These are phyloP conservation scores for Rhea pennata DNA, from an alignment of 2,113 vertebrate genomes.

Conservation along the genomic window DNA sequence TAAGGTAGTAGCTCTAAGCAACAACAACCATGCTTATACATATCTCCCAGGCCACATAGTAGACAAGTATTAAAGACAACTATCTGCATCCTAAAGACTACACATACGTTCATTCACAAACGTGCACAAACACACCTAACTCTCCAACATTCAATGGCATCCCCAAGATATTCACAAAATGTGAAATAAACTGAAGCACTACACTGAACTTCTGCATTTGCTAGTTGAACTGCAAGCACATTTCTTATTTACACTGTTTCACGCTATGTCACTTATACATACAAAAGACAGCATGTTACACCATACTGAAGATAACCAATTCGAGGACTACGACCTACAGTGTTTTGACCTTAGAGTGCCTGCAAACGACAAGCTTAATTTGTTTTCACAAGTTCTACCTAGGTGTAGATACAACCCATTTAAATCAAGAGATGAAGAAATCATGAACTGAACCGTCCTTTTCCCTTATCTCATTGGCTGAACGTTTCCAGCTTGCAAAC, in stretches of 20 bases:
- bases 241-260: slow-evolving; percentile 16
- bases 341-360: neutral
- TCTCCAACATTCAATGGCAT: neutral
- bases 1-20: neutral
- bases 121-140: neutral
- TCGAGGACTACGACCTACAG: neutral
- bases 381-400: neutral
- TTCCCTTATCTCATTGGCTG: neutral
- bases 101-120: neutral
- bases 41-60: neutral
- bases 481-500: neutral
- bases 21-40: neutral
- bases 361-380: neutral
- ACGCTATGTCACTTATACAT: neutral
- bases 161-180: neutral
- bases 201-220: neutral
- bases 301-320: neutral
- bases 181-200: neutral
- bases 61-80: neutral
- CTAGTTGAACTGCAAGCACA: neutral
- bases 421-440: neutral
- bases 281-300: neutral
- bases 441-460: neutral
- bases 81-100: neutral
- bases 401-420: neutral